Evolutionary conservation across 2,797 vertebrate species (phyloP).

Genomic region (Sebastes cheni): DNA sequence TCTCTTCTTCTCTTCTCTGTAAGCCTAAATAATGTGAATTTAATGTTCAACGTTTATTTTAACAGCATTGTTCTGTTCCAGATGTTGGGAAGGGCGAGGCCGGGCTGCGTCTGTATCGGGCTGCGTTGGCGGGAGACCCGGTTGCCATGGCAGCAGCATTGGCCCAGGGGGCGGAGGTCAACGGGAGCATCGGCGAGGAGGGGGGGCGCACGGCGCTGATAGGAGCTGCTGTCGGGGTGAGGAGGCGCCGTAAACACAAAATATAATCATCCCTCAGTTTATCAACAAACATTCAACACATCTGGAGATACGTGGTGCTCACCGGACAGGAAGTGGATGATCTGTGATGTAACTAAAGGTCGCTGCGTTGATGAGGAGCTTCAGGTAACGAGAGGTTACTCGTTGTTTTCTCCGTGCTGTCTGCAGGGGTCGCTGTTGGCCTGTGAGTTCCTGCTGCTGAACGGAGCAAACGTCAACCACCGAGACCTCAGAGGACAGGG

Average conservation of each 20-base stretch:
- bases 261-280: not conserved
- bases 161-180: constrained; percentile 77
- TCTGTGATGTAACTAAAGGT: too few relatives aligned
- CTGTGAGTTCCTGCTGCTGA: constrained; percentile 82
- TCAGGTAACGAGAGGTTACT: too few relatives aligned
- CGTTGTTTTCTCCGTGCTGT: too few relatives aligned
- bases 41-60: too few relatives aligned
- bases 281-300: too few relatives aligned
- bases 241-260: not conserved
- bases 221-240: constrained; percentile 78
- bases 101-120: constrained; percentile 62
- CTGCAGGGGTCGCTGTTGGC: constrained; percentile 79
- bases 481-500: constrained; percentile 79
- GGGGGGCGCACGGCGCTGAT: constrained; percentile 79
- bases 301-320: too few relatives aligned
- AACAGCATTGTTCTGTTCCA: not conserved
- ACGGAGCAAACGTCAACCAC: constrained; percentile 80
- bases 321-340: too few relatives aligned
- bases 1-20: too few relatives aligned
- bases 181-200: constrained; percentile 62
- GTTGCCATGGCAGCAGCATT: constrained; percentile 73
- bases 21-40: too few relatives aligned
- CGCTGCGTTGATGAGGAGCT: too few relatives aligned
- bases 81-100: not conserved
- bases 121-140: constrained; percentile 66